Conservation (phyloP, 2,797 vertebrate species). For the Okamejei kenojei region DNA sequence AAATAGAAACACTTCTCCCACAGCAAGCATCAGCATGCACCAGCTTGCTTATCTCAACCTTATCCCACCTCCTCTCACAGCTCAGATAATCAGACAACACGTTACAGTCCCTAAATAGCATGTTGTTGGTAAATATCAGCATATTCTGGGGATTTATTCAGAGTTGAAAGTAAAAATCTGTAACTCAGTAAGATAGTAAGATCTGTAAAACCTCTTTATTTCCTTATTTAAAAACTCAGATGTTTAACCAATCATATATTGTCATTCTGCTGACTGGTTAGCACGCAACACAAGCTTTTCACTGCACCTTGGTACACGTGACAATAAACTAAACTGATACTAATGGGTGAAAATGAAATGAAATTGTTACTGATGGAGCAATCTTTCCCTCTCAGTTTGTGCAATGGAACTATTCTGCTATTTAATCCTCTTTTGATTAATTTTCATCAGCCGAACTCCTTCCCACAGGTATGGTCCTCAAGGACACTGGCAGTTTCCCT, state of each 20-base stretch:
- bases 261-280: too few species aligned
- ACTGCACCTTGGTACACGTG: too few species aligned
- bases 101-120: neutral
- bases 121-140: neutral
- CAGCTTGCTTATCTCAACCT: neutral
- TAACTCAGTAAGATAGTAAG: neutral
- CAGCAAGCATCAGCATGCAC: neutral
- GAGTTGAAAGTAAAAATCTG: neutral
- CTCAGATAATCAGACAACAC: neutral
- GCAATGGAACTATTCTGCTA: neutral
- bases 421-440: neutral
- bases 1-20: neutral
- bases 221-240: neutral
- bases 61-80: neutral
- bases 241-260: too few species aligned
- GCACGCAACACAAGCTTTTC: too few species aligned
- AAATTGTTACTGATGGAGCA: neutral
- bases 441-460: neutral
- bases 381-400: neutral
- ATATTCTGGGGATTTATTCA: neutral
- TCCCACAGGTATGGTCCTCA: neutral
- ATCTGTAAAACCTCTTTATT: neutral
- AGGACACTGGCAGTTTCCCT: too few species aligned
- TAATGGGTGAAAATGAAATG: neutral
- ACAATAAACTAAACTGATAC: neutral